Evolutionary conservation across 2,888 invertebrate species (phyloP), one percentile per base, ranked within the genome.

Genomic region (Leptodirus hochenwartii): DNA sequence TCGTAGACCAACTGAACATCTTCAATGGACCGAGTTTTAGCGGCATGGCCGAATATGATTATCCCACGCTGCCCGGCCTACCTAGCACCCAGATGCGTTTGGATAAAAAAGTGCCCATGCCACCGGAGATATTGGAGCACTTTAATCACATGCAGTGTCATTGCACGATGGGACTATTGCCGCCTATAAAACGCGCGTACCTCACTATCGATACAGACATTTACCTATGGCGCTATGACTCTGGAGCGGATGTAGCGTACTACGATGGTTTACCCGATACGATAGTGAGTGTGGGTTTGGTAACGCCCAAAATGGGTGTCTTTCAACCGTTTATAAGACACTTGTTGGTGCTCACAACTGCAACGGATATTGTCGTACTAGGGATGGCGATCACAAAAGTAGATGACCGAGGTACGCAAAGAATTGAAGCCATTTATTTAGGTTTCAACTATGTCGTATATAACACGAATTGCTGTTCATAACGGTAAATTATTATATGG

Each of bases 141-240:
- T 87, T 91, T 63, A 76, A 79, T 42, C 84, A 87, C 59, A 84
- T 93, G 66, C 90, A 91, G 58, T 87, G 85, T 42, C 85, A 90
- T 49, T 93, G 88, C 51, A 74, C 84, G 62, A 93, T 96, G 88
- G 98, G 98, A 3, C 61, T 98, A 5, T 95, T 98, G 59, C 81
- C 93, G 33, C 91, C 90, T 54, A 91, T 98, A 40, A 80, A 79
- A 31, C 65, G 96, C 47, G 95, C 95, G 0, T 98, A 95, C 95
- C 61, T 98, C 31, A 87, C 91, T 4, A 87, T 98, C 41, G 98
- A 98, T 51, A 91, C 88, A 44, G 91, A 95, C 58, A 81, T 98
- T 42, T 98, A 91, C 61, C 72, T 95, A 20, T 98, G 98, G 98
- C 84, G 90, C 15, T 96, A 90, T 59, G 90, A 93, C 55, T 80